Percentiles rank a stretch among this genome's conserved stretches.
These are phyloP conservation scores for Sturnira hondurensis DNA, from an alignment of 2,113 vertebrate species.

Conservation along the genomic window DNA sequence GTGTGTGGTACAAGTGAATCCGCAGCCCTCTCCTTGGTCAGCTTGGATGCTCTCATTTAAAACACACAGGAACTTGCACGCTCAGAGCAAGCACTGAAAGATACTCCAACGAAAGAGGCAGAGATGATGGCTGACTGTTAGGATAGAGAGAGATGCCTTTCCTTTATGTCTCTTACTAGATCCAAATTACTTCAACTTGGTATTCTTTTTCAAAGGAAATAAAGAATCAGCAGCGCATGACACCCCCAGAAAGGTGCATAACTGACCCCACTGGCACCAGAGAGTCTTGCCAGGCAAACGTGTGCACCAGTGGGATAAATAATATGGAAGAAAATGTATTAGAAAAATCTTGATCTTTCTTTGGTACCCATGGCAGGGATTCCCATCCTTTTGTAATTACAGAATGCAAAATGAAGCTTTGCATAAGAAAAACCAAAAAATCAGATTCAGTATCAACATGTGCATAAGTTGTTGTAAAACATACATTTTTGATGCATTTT, in stretches of 20 bases:
- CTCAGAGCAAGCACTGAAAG: background rate
- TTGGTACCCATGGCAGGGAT: background rate
- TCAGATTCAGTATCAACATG: background rate
- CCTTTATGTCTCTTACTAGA: background rate
- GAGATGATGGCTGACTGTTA: background rate
- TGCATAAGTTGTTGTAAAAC: background rate
- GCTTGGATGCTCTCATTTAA: background rate
- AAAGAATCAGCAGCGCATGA: background rate
- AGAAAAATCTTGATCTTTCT: background rate
- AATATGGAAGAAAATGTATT: background rate
- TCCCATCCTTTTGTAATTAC: background rate
- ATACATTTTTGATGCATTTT: background rate
- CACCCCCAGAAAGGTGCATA: background rate
- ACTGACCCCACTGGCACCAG: background rate
- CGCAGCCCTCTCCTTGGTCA: background rate
- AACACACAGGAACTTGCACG: background rate
- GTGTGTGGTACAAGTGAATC: background rate
- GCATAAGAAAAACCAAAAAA: background rate
- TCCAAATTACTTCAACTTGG: background rate
- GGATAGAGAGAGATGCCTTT: background rate
- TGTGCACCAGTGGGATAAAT: background rate
- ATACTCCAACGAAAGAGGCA: background rate
- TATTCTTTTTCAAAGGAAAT: constrained; percentile 15
- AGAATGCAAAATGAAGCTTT: constrained; percentile 13
- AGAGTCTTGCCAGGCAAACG: background rate